Percentiles rank a stretch among this genome's conserved stretches.
Evolutionary conservation across 2,888 invertebrate species (phyloP).

Genomic region (Drosophila merina): DNA sequence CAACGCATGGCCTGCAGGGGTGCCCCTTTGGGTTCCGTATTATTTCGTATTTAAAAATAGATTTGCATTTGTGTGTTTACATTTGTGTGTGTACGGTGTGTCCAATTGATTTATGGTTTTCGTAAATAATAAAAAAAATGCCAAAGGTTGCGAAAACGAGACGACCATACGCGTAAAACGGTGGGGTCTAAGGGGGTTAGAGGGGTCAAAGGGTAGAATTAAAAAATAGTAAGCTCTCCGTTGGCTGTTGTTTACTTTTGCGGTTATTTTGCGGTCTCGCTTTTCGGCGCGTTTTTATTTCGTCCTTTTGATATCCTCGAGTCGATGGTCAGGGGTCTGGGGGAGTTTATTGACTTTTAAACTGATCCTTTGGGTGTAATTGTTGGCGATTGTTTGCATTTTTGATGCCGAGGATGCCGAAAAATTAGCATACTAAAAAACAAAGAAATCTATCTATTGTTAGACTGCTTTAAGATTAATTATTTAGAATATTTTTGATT

Average conservation of each 20-base stretch:
- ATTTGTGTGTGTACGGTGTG: constrained; percentile 75
- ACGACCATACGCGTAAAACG: constrained; percentile 35
- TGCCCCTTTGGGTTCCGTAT: constrained; percentile 57
- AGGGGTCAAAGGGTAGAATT: constrained; percentile 41
- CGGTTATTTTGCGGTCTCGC: constrained; percentile 74
- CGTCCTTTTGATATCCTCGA: constrained; percentile 9
- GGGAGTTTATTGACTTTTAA: constrained; percentile 79
- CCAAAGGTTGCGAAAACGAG: constrained; percentile 61
- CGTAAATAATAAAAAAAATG: constrained; percentile 75
- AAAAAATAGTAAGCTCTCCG: constrained; percentile 34
- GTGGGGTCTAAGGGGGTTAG: constrained; percentile 47
- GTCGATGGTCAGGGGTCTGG: background rate
- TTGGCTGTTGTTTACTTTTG: constrained; percentile 63
- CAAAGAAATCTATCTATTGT: no score
- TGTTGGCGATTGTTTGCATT: constrained; percentile 72
- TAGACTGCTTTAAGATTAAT: no score
- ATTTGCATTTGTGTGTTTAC: constrained; percentile 77
- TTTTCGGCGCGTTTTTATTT: constrained; percentile 49
- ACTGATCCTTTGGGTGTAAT: constrained; percentile 82
- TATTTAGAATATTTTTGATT: no score
- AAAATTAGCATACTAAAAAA: no score
- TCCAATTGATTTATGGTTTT: constrained; percentile 84
- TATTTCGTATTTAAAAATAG: constrained; percentile 84
- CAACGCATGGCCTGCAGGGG: constrained; percentile 67
- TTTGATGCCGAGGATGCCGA: constrained; percentile 26